Percentiles rank a stretch among this genome's conserved stretches.
Conservation (phyloP, 2,797 vertebrate species). For the Liparis tanakae region DNA sequence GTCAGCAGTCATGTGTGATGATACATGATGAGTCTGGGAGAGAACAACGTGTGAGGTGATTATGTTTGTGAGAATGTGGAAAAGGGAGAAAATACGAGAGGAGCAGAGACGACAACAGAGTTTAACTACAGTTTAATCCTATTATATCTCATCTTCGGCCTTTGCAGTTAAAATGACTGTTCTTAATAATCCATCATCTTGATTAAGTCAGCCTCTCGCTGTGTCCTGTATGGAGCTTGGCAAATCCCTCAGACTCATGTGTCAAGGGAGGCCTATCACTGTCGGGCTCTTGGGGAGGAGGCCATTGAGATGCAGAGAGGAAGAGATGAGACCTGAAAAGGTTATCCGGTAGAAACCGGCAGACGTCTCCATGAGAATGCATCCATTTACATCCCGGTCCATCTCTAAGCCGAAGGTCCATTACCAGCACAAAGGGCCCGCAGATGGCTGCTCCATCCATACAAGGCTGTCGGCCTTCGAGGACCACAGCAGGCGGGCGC, state of each 20-base stretch:
- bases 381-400: constrained; percentile 71
- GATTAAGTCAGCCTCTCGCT: constrained; percentile 37
- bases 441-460: constrained; percentile 68
- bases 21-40: constrained; percentile 17
- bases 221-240: constrained; percentile 34
- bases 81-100: constrained; percentile 7
- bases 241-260: constrained; percentile 49
- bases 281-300: constrained; percentile 42
- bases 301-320: constrained; percentile 70
- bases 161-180: constrained; percentile 21
- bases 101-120: background rate
- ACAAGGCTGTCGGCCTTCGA: constrained; percentile 41
- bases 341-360: constrained; percentile 39
- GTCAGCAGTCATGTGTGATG: constrained; percentile 32
- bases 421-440: constrained; percentile 71
- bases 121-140: constrained; percentile 20
- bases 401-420: constrained; percentile 61
- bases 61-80: constrained; percentile 20
- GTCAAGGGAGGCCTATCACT: constrained; percentile 47
- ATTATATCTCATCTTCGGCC: constrained; percentile 1
- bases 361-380: constrained; percentile 70
- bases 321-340: constrained; percentile 57
- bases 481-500: constrained; percentile 55
- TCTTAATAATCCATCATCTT: constrained; percentile 53
- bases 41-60: background rate